These are phyloP conservation scores for Eulithis testata DNA, from an alignment of 2,888 invertebrate genomes.

Conservation along the genomic window DNA sequence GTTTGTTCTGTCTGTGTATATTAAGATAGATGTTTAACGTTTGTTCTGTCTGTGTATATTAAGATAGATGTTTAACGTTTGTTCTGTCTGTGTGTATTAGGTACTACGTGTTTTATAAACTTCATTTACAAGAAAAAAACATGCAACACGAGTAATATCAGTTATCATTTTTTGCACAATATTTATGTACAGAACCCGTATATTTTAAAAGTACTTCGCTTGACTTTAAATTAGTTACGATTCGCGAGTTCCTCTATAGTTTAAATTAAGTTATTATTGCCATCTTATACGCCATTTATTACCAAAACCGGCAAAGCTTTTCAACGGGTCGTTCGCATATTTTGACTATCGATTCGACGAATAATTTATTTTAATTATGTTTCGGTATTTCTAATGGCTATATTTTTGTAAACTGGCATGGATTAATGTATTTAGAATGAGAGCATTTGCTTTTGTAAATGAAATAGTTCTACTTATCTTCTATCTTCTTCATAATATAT, in stretches of 20 bases:
- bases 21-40: no score
- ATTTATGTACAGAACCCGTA: conserved; percentile 9
- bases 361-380: conserved; percentile 27
- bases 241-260: conserved; percentile 27
- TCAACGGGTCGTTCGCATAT: conserved; percentile 36
- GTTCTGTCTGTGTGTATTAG: no score
- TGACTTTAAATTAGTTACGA: conserved; percentile 22
- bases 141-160: no score
- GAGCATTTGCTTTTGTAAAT: conserved; percentile 1
- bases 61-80: no score
- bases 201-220: neutral
- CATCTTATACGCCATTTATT: conserved; percentile 31
- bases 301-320: conserved; percentile 30
- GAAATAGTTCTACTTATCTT: no score
- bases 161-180: no score
- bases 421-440: neutral
- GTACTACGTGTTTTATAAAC: no score
- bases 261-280: conserved; percentile 40
- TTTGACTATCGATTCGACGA: conserved; percentile 27
- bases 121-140: no score
- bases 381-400: conserved; percentile 24
- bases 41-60: no score
- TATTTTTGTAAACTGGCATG: conserved; percentile 12
- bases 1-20: no score
- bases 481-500: no score